Percentiles rank a stretch among this genome's conserved stretches.
phyloP scores from a whole-genome alignment of 1,140 invertebrate genomes.

The Aethina tumida region DNA sequence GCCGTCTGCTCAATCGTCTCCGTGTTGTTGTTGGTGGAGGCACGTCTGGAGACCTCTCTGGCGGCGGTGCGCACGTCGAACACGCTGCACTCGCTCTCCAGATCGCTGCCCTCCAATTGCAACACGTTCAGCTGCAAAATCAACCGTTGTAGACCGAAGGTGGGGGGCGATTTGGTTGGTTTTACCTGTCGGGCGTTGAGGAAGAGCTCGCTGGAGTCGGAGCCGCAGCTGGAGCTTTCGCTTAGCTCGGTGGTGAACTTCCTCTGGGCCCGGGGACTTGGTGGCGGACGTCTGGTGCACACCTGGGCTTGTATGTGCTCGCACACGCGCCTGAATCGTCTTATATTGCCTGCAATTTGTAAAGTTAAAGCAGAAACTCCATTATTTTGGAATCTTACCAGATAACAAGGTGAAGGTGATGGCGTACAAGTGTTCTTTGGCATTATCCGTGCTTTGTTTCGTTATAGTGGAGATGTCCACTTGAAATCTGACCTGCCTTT shows the following conservation, averaged over 20 bases:
- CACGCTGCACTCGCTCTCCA: slow-evolving; percentile 49
- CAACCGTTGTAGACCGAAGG: neutral
- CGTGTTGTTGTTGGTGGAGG: slow-evolving; percentile 39
- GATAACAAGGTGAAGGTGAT: slow-evolving; percentile 93
- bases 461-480: slow-evolving; percentile 62
- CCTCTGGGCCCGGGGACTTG: slow-evolving; percentile 57
- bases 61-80: slow-evolving; percentile 44
- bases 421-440: slow-evolving; percentile 79
- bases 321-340: slow-evolving; percentile 89
- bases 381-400: slow-evolving; percentile 48
- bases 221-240: slow-evolving; percentile 74
- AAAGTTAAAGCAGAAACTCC: slow-evolving; percentile 7
- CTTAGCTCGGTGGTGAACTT: slow-evolving; percentile 61
- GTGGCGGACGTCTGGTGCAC: slow-evolving; percentile 54
- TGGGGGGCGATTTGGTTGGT: neutral
- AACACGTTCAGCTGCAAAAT: slow-evolving; percentile 32
- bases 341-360: slow-evolving; percentile 76
- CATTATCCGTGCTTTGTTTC: slow-evolving; percentile 58
- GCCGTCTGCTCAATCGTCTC: slow-evolving; percentile 28
- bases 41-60: slow-evolving; percentile 34
- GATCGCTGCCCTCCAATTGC: slow-evolving; percentile 42
- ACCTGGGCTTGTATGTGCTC: slow-evolving; percentile 92
- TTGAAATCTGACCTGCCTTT: slow-evolving; percentile 92
- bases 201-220: slow-evolving; percentile 67
- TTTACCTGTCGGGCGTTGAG: slow-evolving; percentile 44